phyloP scores from a whole-genome alignment of 2,888 invertebrate genomes.

The Graphium colonna region DNA sequence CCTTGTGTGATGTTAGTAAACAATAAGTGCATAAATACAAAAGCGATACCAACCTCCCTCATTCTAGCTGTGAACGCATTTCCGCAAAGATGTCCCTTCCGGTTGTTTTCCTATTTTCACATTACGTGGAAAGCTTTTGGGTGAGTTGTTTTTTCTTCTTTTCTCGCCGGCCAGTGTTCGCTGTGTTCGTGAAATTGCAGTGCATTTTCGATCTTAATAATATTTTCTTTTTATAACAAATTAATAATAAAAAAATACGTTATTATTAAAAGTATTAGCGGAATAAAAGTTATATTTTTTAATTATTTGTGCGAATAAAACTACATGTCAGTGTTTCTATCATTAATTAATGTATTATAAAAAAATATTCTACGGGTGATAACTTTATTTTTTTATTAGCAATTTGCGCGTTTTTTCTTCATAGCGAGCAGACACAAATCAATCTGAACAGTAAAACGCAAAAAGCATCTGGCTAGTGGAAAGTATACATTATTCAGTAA shows the following conservation, averaged over 20 bases:
- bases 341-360: too few species aligned
- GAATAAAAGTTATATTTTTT: too few species aligned
- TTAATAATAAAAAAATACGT: slow-evolving; percentile 8
- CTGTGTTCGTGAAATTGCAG: background rate
- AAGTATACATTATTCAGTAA: slow-evolving; percentile 62
- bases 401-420: slow-evolving; percentile 21
- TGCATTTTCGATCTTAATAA: background rate
- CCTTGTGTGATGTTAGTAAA: slow-evolving; percentile 73
- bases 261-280: too few species aligned
- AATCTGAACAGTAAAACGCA: slow-evolving; percentile 44
- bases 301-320: too few species aligned
- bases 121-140: slow-evolving; percentile 74
- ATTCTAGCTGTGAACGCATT: slow-evolving; percentile 57
- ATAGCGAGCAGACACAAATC: slow-evolving; percentile 37
- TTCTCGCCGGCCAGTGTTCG: slow-evolving; percentile 3
- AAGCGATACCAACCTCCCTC: slow-evolving; percentile 51
- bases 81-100: slow-evolving; percentile 66
- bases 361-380: background rate
- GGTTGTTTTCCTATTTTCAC: slow-evolving; percentile 67
- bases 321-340: too few species aligned
- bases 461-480: slow-evolving; percentile 44
- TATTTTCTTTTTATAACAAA: too few species aligned
- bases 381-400: slow-evolving; percentile 16
- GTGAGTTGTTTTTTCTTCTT: slow-evolving; percentile 46
- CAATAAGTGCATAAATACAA: slow-evolving; percentile 71